Conservation (phyloP, 2,797 vertebrate genomes). For the Chaetophractus vellerosus region DNA sequence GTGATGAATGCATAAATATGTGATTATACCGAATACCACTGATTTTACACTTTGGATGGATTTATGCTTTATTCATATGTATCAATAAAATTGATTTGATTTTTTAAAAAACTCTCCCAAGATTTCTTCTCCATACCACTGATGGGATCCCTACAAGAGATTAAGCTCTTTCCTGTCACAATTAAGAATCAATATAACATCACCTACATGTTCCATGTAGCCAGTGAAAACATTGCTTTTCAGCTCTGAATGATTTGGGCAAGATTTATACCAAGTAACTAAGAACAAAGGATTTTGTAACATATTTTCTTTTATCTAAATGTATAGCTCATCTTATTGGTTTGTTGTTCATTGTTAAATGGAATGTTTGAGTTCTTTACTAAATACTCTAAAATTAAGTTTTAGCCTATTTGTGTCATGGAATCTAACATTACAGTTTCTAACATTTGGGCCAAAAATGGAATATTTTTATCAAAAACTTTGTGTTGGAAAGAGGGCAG, state of each 20-base stretch:
- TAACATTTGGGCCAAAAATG: constrained; percentile 35
- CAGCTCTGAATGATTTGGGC: constrained; percentile 5
- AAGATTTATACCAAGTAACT: constrained; percentile 58
- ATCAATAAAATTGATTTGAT: too few species aligned
- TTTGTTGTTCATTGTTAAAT: constrained; percentile 49
- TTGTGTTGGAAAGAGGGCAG: neutral
- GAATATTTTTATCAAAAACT: constrained; percentile 39
- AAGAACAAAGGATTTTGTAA: constrained; percentile 61
- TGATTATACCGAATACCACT: too few species aligned
- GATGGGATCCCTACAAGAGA: constrained; percentile 39
- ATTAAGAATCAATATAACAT: constrained; percentile 20
- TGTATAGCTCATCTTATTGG: neutral
- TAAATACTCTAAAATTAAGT: neutral
- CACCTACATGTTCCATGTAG: neutral
- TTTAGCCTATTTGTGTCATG: constrained; percentile 12
- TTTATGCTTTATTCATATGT: too few species aligned
- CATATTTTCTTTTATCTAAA: constrained; percentile 62
- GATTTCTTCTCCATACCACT: neutral
- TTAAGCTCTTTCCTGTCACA: constrained; percentile 39
- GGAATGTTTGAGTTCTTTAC: constrained; percentile 26
- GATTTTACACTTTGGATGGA: too few species aligned
- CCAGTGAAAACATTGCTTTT: constrained; percentile 44
- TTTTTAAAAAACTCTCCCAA: neutral
- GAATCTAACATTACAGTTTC: neutral
- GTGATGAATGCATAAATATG: too few species aligned